Conservation (phyloP, 2,113 vertebrate species). For the Caracal caracal region DNA sequence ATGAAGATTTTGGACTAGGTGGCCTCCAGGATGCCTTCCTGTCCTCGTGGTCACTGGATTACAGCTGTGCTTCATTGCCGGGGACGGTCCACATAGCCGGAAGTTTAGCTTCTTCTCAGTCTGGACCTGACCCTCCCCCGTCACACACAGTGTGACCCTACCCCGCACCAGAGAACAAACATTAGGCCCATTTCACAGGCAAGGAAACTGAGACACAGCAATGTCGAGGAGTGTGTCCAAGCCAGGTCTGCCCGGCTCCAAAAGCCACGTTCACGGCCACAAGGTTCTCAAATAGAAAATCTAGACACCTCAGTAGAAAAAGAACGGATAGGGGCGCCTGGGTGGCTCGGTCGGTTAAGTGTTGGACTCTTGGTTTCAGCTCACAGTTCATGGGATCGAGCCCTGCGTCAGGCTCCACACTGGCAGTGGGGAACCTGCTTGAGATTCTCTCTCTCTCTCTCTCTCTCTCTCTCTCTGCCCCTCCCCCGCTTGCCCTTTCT, state of each 20-base stretch:
- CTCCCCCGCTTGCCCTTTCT: too few relatives aligned
- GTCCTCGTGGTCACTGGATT: neutral
- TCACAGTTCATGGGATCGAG: too few relatives aligned
- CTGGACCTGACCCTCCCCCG: neutral
- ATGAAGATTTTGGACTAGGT: neutral
- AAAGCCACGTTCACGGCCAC: neutral
- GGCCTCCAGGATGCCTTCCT: neutral
- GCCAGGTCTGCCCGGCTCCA: neutral
- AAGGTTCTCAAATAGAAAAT: neutral
- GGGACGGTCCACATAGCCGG: slow-evolving; percentile 57
- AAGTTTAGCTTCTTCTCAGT: slow-evolving; percentile 49
- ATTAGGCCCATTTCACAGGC: neutral
- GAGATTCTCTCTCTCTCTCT: too few relatives aligned
- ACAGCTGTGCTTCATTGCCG: slow-evolving; percentile 40
- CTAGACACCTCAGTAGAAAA: neutral
- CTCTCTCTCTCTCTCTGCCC: too few relatives aligned
- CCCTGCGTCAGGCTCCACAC: too few relatives aligned
- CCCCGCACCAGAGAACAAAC: neutral
- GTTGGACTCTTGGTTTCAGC: too few relatives aligned
- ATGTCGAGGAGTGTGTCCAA: neutral
- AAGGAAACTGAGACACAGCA: neutral
- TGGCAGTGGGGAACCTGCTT: too few relatives aligned
- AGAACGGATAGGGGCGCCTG: neutral
- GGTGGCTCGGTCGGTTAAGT: too few relatives aligned
- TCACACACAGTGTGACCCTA: neutral